Evolutionary conservation across 2,113 vertebrate genomes (phyloP).

Genomic region (Sinocyclocheilus maitianheensis): DNA sequence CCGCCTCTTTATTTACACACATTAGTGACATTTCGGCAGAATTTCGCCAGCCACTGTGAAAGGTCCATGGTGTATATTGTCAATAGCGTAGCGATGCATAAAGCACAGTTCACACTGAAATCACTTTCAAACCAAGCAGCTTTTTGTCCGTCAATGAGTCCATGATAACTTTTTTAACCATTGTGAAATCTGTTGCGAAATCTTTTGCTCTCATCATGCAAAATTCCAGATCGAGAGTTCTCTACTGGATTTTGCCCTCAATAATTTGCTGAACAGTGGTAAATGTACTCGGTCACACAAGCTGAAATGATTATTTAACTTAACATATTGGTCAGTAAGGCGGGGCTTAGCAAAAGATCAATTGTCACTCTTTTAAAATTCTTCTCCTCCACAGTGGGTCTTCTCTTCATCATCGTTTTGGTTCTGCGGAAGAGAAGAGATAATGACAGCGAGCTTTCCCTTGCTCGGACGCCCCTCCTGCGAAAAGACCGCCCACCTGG

Average conservation of each 20-base stretch:
- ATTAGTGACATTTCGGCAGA: background rate
- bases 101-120: background rate
- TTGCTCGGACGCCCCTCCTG: slow-evolving; percentile 75
- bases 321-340: background rate
- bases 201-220: background rate
- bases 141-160: background rate
- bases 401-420: slow-evolving; percentile 74
- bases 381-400: slow-evolving; percentile 68
- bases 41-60: background rate
- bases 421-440: slow-evolving; percentile 71
- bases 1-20: background rate
- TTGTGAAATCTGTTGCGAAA: background rate
- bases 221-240: background rate
- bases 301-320: background rate
- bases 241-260: background rate
- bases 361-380: background rate
- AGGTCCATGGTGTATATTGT: background rate
- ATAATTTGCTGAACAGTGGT: background rate
- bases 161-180: background rate
- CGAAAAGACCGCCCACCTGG: slow-evolving; percentile 65
- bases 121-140: background rate
- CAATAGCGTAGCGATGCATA: background rate
- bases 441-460: slow-evolving; percentile 64
- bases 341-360: background rate
- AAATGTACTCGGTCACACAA: background rate